These are phyloP conservation scores for Dioctria rufipes DNA, from an alignment of 2,888 invertebrate species.

Conservation along the genomic window DNA sequence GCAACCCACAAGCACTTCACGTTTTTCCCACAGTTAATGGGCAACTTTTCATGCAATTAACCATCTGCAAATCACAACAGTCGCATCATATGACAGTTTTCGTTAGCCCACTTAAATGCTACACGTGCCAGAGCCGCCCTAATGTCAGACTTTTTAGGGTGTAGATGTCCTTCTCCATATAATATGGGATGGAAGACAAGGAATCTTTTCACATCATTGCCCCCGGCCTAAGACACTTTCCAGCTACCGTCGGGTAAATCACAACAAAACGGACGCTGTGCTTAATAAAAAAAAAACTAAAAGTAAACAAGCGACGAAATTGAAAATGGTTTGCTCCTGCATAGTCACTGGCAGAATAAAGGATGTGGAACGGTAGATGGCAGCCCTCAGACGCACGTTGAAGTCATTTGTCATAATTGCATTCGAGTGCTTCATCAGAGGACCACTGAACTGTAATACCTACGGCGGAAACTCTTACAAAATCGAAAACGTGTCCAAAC, in stretches of 20 bases:
- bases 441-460: constrained; percentile 53
- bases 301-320: constrained; percentile 55
- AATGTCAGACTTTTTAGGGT: constrained; percentile 34
- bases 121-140: constrained; percentile 46
- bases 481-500: constrained; percentile 56
- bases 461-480: constrained; percentile 54
- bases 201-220: constrained; percentile 55
- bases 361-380: constrained; percentile 46
- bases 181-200: constrained; percentile 32
- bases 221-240: constrained; percentile 25
- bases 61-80: constrained; percentile 57
- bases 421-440: constrained; percentile 55
- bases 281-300: constrained; percentile 39
- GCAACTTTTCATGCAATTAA: constrained; percentile 56
- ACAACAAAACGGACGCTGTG: constrained; percentile 49
- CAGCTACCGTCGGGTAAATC: constrained; percentile 43
- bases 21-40: constrained; percentile 47
- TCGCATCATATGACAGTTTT: constrained; percentile 51
- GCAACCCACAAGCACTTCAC: constrained; percentile 4
- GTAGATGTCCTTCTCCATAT: not conserved
- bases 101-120: constrained; percentile 42
- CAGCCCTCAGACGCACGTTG: constrained; percentile 57
- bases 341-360: constrained; percentile 21
- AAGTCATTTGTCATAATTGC: constrained; percentile 56
- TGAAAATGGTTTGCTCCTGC: constrained; percentile 48